A percentile compares a stretch with the other conserved stretches of the same genome.
These are phyloP conservation scores for Sarotherodon lohbergeri DNA, from an alignment of 2,113 vertebrate genomes.

Conservation along the genomic window DNA sequence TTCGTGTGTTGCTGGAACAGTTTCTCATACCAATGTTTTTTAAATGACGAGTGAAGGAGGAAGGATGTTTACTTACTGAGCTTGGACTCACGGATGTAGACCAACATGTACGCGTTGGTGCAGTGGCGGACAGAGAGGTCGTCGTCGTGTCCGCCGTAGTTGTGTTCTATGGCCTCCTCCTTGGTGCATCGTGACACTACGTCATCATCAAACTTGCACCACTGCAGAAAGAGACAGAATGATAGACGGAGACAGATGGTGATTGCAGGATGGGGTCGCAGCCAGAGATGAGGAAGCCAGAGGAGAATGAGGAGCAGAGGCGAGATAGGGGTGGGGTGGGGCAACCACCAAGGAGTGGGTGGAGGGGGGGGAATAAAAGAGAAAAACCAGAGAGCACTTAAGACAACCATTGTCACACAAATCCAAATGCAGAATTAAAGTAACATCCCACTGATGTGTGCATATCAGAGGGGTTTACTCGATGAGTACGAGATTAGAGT, in stretches of 20 bases:
- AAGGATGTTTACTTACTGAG: constrained; percentile 78
- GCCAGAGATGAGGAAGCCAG: background rate
- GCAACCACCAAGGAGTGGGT: background rate
- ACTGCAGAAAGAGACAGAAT: constrained; percentile 65
- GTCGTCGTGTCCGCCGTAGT: constrained; percentile 95
- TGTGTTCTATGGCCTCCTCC: constrained; percentile 98
- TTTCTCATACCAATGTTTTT: background rate
- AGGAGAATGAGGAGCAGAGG: background rate
- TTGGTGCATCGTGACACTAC: constrained; percentile 97
- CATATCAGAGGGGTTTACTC: background rate
- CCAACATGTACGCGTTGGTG: constrained; percentile 98
- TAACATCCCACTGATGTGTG: background rate
- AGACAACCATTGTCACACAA: background rate
- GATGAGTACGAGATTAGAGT: background rate
- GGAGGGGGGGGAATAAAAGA: background rate
- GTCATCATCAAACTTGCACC: constrained; percentile 98
- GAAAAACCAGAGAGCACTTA: constrained; percentile 29
- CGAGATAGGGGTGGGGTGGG: background rate
- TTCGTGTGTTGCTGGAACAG: background rate
- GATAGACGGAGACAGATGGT: background rate
- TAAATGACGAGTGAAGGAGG: background rate
- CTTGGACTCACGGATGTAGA: constrained; percentile 96
- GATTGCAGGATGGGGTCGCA: background rate
- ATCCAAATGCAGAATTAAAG: background rate
- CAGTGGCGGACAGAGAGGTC: constrained; percentile 97